Evolutionary conservation across 2,797 vertebrate genomes (phyloP), one percentile per base, ranked within the genome.

Genomic region (Tauraco hartlaubi): DNA sequence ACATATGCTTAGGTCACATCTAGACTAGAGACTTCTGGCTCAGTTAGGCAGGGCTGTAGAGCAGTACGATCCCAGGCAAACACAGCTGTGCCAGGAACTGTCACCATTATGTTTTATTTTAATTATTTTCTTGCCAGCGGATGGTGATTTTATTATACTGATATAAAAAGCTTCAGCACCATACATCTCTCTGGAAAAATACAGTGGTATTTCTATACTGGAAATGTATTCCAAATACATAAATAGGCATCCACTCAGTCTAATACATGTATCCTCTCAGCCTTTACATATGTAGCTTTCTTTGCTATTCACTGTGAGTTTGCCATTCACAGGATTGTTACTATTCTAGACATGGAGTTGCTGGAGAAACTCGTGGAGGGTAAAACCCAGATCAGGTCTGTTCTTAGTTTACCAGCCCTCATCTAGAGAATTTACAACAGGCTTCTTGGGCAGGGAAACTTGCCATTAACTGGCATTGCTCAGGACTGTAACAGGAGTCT

Each of bases 21-120:
- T 51, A 78, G 67, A n/a, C 71, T 72, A 41, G 61, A 90, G 44
- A 49, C 49, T 85, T 80, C 81, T 95, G 94, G 63, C 75, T 87
- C 61, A 54, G 44, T 55, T 25, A 23, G n/a, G 49, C 59, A 73
- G 61, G 18, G 41, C 56, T 83, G 29, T 52, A 56, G 72, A 74
- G 78, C 16, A 39, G 41, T 26, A 31, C 22, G 49, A 77, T 77
- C 61, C 71, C 89, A 95, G 59, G 69, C 44, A 91, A 94, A 80
- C 69, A 72, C 52, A 64, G 79, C 68, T 84, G 46, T 85, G 64
- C 52, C 87, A 83, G 54, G 18, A 21, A 54, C 72, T 82, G 19
- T 80, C 54, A 61, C 44, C 26, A 61, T 6, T 18, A 19, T 4
- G 0, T 0, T 6, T 20, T 52, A 35, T 35, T 64, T 33, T 22